Percentiles rank a stretch among this genome's conserved stretches.
phyloP scores from a whole-genome alignment of 2,113 vertebrate genomes.

The Meleagris gallopavo region DNA sequence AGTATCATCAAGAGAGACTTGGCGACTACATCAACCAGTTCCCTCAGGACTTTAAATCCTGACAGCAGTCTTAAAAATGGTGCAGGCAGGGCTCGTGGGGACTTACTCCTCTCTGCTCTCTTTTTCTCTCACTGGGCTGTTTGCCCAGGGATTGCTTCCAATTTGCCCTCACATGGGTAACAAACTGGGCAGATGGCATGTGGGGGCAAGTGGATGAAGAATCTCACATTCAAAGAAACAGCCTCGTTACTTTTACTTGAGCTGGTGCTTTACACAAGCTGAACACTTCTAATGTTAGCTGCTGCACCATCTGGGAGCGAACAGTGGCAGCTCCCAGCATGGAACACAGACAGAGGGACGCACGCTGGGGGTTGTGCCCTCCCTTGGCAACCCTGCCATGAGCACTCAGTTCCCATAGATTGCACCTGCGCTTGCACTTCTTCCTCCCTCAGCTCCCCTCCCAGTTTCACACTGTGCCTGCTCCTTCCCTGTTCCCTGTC shows the following conservation, averaged over 20 bases:
- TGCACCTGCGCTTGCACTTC: fast-evolving
- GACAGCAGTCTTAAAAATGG: neutral
- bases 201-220: neutral
- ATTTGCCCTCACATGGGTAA: neutral
- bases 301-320: slow-evolving; percentile 32
- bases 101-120: neutral
- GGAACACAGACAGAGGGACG: neutral
- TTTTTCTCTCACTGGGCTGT: neutral
- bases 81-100: neutral
- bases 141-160: neutral
- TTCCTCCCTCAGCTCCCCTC: fast-evolving
- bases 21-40: too few species aligned
- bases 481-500: neutral
- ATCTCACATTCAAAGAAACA: neutral
- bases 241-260: neutral
- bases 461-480: fast-evolving
- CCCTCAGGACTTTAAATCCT: too few species aligned
- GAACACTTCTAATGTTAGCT: slow-evolving; percentile 64
- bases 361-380: fast-evolving
- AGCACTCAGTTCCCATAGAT: neutral
- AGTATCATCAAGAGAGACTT: too few species aligned
- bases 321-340: neutral
- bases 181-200: neutral
- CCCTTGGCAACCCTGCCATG: neutral
- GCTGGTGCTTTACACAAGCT: neutral